Conservation (phyloP, 1,140 invertebrate species). For the Uloborus diversus region DNA sequence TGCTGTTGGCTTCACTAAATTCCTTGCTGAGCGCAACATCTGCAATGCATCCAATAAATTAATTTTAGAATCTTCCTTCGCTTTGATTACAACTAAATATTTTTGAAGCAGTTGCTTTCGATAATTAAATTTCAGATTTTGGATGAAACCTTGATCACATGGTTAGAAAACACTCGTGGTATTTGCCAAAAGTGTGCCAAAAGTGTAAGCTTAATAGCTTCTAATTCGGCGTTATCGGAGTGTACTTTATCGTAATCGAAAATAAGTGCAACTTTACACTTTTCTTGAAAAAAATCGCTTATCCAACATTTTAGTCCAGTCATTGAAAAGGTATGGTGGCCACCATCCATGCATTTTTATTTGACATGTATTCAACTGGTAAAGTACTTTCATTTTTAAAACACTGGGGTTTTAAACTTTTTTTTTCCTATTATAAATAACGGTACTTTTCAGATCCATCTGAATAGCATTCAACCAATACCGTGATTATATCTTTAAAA, state of each 20-base stretch:
- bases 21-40: too few species aligned
- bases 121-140: too few species aligned
- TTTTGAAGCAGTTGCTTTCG: too few species aligned
- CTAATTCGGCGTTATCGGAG: neutral
- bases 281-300: neutral
- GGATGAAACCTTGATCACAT: too few species aligned
- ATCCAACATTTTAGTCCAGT: neutral
- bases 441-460: neutral
- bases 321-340: neutral
- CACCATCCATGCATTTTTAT: constrained; percentile 1
- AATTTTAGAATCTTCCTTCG: too few species aligned
- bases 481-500: neutral
- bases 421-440: neutral
- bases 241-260: neutral
- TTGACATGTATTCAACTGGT: neutral
- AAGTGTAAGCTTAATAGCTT: too few species aligned
- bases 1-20: too few species aligned
- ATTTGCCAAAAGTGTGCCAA: too few species aligned
- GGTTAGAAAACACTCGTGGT: too few species aligned
- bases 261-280: neutral
- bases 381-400: neutral
- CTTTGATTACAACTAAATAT: too few species aligned
- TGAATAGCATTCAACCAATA: neutral
- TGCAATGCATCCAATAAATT: too few species aligned
- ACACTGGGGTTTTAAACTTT: neutral